Evolutionary conservation across 2,888 invertebrate species (phyloP).

Genomic region (Zelleria hepariella): DNA sequence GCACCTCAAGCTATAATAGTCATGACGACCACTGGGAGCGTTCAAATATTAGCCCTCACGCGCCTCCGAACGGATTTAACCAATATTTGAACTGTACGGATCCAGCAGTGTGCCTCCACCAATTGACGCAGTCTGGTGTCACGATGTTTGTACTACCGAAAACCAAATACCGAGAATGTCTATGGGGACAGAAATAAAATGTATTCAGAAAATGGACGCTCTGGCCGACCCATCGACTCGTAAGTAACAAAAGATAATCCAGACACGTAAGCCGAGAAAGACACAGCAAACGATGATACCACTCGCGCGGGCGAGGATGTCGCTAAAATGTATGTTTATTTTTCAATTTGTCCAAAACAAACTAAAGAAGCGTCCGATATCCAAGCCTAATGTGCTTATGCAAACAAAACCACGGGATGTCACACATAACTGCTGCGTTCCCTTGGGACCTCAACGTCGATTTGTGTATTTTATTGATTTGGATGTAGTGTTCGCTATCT

Average conservation of each 20-base stretch:
- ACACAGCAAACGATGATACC: slow-evolving; percentile 11
- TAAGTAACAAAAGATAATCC: slow-evolving; percentile 13
- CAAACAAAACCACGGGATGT: slow-evolving; percentile 32
- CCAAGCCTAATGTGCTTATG: slow-evolving; percentile 16
- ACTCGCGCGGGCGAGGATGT: slow-evolving; percentile 7
- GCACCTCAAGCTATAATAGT: slow-evolving; percentile 33
- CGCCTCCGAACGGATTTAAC: slow-evolving; percentile 60
- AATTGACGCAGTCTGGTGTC: slow-evolving; percentile 46
- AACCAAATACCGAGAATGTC: slow-evolving; percentile 23
- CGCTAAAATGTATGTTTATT: slow-evolving; percentile 4
- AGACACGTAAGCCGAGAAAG: slow-evolving; percentile 16
- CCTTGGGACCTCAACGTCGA: slow-evolving; percentile 34
- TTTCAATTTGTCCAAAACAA: slow-evolving; percentile 14
- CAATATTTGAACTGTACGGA: slow-evolving; percentile 62
- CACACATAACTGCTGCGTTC: slow-evolving; percentile 24
- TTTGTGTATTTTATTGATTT: slow-evolving; percentile 42
- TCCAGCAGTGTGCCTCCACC: slow-evolving; percentile 51
- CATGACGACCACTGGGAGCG: slow-evolving; percentile 51
- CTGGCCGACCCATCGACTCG: not conserved
- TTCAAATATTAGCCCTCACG: slow-evolving; percentile 58
- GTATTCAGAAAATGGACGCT: not conserved
- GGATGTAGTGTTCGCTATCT: slow-evolving; percentile 37
- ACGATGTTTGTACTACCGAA: slow-evolving; percentile 44
- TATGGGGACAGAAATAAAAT: slow-evolving; percentile 1
- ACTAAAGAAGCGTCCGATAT: slow-evolving; percentile 8